phyloP scores from a whole-genome alignment of 2,888 invertebrate species.

The Lumbricus terrestris region DNA sequence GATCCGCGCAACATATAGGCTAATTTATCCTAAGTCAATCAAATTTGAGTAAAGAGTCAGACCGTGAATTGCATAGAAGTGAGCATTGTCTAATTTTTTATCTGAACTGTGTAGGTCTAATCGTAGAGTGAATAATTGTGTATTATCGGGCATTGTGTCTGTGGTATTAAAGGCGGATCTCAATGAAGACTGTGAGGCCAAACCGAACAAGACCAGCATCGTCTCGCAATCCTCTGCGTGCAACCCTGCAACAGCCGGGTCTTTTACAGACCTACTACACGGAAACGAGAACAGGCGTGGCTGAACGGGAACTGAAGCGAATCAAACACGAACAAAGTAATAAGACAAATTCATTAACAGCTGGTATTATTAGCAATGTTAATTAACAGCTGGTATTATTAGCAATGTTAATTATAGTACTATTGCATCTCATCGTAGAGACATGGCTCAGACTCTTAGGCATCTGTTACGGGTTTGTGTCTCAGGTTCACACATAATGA shows the following conservation, averaged over 20 bases:
- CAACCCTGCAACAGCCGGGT: constrained; percentile 79
- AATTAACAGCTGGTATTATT: too few relatives aligned
- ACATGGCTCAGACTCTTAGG: too few relatives aligned
- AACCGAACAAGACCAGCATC: constrained; percentile 67
- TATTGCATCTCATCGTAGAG: too few relatives aligned
- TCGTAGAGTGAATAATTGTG: neutral
- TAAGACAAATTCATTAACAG: too few relatives aligned
- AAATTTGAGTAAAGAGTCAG: neutral
- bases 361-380: too few relatives aligned
- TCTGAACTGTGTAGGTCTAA: neutral
- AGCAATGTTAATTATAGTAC: too few relatives aligned
- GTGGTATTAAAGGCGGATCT: neutral
- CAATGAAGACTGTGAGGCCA: constrained; percentile 45
- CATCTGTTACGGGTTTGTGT: too few relatives aligned
- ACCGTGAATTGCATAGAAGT: too few relatives aligned
- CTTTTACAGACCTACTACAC: constrained; percentile 66
- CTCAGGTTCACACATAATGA: too few relatives aligned
- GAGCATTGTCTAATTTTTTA: too few relatives aligned
- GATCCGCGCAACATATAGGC: too few relatives aligned
- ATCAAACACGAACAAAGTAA: constrained; percentile 78
- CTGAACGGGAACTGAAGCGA: constrained; percentile 73
- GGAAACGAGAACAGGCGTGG: constrained; percentile 73
- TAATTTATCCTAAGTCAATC: too few relatives aligned
- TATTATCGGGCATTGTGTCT: neutral
- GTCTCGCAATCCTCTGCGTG: constrained; percentile 78